These are phyloP conservation scores for Drosophila chauvacae DNA, from an alignment of 1,140 invertebrate genomes.

Conservation along the genomic window DNA sequence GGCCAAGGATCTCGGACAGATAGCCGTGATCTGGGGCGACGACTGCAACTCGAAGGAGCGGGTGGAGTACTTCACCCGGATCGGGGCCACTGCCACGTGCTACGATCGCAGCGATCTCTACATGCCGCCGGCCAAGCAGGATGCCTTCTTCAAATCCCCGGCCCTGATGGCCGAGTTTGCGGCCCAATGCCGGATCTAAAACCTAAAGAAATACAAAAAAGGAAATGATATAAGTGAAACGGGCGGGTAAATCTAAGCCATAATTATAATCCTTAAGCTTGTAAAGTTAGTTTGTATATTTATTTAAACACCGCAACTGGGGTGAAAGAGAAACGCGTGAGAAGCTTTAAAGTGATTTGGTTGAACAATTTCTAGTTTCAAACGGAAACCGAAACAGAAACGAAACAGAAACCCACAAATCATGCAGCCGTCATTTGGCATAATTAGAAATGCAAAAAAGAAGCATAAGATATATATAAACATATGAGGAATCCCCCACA, in stretches of 20 bases:
- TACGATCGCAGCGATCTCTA: conserved; percentile 93
- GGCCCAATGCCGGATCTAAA: conserved; percentile 67
- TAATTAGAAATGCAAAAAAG: conserved; percentile 45
- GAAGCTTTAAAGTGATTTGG: conserved; percentile 19
- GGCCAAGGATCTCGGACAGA: conserved; percentile 90
- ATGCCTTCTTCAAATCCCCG: conserved; percentile 77
- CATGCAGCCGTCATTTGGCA: conserved; percentile 46
- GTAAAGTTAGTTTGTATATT: conserved; percentile 43
- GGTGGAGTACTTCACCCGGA: conserved; percentile 92
- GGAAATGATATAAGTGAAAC: background rate
- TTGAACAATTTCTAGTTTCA: conserved; percentile 37
- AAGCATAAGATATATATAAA: background rate
- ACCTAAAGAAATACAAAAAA: background rate
- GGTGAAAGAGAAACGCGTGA: conserved; percentile 39
- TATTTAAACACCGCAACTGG: conserved; percentile 35
- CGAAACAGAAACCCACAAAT: conserved; percentile 27
- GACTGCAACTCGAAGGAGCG: conserved; percentile 95
- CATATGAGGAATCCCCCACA: conserved; percentile 30
- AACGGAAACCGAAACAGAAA: conserved; percentile 32
- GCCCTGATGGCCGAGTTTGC: conserved; percentile 70
- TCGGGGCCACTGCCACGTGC: conserved; percentile 96
- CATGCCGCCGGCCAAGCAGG: conserved; percentile 65
- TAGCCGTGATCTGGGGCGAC: conserved; percentile 98
- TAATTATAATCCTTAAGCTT: conserved; percentile 33
- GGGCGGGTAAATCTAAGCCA: conserved; percentile 54